Conservation (phyloP, 2,797 vertebrate species). For the Taeniopygia guttata region DNA sequence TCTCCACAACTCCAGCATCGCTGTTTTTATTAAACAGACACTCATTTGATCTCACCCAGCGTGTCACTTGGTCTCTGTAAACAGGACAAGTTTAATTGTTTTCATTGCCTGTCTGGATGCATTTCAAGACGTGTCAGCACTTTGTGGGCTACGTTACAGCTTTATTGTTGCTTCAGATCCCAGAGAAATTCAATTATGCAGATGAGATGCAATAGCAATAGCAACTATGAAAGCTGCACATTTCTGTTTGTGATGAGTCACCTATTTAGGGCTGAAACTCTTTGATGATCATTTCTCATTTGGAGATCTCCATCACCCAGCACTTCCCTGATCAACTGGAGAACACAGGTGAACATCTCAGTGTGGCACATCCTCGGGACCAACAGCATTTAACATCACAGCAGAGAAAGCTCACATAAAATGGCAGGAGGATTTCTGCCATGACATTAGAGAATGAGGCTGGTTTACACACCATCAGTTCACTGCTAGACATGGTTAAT, state of each 20-base stretch:
- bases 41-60: not conserved
- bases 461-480: not conserved
- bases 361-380: not conserved
- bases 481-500: not conserved
- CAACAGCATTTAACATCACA: not conserved
- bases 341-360: not conserved
- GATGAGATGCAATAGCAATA: not conserved
- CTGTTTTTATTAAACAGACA: not conserved
- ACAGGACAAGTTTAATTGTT: not conserved
- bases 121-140: not conserved
- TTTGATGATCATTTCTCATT: not conserved
- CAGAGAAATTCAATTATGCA: not conserved
- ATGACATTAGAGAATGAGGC: fast-evolving
- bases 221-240: not conserved
- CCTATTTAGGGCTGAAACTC: not conserved
- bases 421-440: not conserved
- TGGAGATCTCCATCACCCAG: not conserved
- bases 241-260: not conserved
- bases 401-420: not conserved
- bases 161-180: not conserved
- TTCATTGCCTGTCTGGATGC: not conserved
- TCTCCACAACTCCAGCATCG: not conserved
- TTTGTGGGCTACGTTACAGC: not conserved
- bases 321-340: not conserved
- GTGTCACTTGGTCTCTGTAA: not conserved